Evolutionary conservation across 2,113 vertebrate species (phyloP), one percentile per base, ranked within the genome.

Genomic region (Tautogolabrus adspersus): DNA sequence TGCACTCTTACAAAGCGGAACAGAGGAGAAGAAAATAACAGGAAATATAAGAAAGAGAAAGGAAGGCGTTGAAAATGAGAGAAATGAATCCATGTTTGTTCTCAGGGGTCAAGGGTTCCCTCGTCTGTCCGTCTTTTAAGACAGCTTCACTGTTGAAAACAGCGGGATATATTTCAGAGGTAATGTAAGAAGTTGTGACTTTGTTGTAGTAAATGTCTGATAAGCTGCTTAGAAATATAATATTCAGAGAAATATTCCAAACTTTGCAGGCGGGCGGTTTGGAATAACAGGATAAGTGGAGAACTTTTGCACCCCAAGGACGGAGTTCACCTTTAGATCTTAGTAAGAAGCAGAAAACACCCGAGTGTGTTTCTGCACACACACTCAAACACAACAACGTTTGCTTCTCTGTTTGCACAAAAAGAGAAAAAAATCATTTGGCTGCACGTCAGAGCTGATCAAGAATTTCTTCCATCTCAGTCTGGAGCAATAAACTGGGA

Each of bases 391-490:
- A 70, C 67, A 73, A 72, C 38, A 67, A 46, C 13, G 46, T 67
- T 75, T 70, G 66, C 77, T 77, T 70, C 38, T 72, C 77, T 23
- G 61, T 63, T 79, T 81, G 71, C 68, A 79, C 64, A 66, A 22
- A 60, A 23, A 62, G 73, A 81, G 66, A 56, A 51, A 85, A 84
- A 85, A 84, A 90, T 77, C 73, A 38, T 68, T 84, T 83, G 76
- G 38, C 73, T 76, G 38, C 80, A 70, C 10, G 86, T 92, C 92
- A 83, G 79, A 81, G 75, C 76, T 61, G 62, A 89, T 92, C 69
- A 72, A 81, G 82, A 81, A 67, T 66, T 82, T 88, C 83, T 63
- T 90, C 90, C 79, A 87, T 93, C 92, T 91, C 72, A 69, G 90
- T 92, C 91, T 56, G 65, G 81, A 74, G 77, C 90, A 86, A 90